Base-by-base conservation (phyloP, 2,113 vertebrate species). In the Tursiops truncatus region DNA sequence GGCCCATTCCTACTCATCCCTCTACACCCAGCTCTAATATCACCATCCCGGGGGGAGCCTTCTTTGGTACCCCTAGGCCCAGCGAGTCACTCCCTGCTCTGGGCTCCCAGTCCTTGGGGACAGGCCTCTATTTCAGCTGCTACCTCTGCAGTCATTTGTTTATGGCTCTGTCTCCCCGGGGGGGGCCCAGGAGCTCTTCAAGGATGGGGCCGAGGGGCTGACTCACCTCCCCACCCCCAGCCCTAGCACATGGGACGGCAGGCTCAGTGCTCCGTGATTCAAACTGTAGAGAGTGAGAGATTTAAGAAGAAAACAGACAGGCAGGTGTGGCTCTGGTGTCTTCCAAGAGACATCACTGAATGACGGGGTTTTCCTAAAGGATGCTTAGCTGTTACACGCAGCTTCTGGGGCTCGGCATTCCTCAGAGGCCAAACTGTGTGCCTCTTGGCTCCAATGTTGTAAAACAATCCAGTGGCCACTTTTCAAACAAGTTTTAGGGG, bases 1-100 rank as follows among this genome's bases (percentile, higher is more conserved):
- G 28, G 68, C 85, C 56, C 65, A 80, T 63, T 71, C 92, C 79
- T 89, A 82, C 53, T 28, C 47, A 91, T 23, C 90, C 79, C 36
- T 71, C 50, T 18, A 4, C 0, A 6, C 58, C 89, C 86, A 11
- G 53, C 15, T 67, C 4, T 3, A 73, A 38, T 1, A 25, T 25
- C 2, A 2, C 28, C 33, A 33, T 21, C n/a, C 67, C 85, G 36
- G 4, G 5, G 74, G 76, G 41, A 38, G 63, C 41, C 44, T 50
- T 36, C 82, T 73, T 53, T 67, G 79, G 71, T 12, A 8, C 17
- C 65, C 14, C 25, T 1, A 41, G 50, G 31, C 44, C 1, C 0
- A n/a, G 26, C 12, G 71, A 82, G 73, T 83, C 95, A 89, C 28
- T 77, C 23, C 21, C 14, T 38, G 23, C 65, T 62, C 28, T 18